A percentile compares a stretch with the other conserved stretches of the same genome.
These are phyloP conservation scores for Dendrolimus kikuchii DNA, from an alignment of 1,140 invertebrate genomes.

Conservation along the genomic window DNA sequence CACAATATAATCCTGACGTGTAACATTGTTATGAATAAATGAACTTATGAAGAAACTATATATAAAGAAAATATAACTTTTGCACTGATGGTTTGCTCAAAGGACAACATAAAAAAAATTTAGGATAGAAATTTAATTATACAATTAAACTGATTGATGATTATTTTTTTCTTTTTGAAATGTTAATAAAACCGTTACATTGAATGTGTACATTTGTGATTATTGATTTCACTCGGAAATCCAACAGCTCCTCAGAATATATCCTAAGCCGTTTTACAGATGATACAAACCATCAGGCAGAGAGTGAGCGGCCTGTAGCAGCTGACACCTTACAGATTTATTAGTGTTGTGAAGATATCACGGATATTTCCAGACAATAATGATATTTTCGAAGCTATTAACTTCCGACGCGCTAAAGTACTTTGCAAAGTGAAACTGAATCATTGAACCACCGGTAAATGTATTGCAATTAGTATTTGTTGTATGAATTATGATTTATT, in stretches of 20 bases:
- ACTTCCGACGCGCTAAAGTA: constrained; percentile 56
- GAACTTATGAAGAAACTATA: no score
- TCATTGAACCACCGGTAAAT: constrained; percentile 13
- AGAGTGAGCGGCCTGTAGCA: constrained; percentile 55
- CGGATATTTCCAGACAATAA: constrained; percentile 57
- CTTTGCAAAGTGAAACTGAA: constrained; percentile 44
- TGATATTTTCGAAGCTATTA: constrained; percentile 64
- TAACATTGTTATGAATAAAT: no score
- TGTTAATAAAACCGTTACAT: no score
- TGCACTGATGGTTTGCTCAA: no score
- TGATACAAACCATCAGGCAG: constrained; percentile 64
- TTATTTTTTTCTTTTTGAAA: no score
- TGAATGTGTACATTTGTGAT: no score
- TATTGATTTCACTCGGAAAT: not conserved
- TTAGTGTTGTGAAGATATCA: constrained; percentile 41
- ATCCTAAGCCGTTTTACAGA: constrained; percentile 61
- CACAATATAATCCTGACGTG: no score
- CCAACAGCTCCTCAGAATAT: constrained; percentile 26
- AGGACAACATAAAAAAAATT: no score
- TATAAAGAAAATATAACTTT: no score
- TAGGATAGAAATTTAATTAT: no score
- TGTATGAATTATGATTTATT: not conserved
- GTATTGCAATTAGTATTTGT: not conserved
- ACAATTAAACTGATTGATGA: no score
- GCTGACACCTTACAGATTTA: constrained; percentile 65